phyloP scores from a whole-genome alignment of 2,888 invertebrate genomes.

The Schrankia costaestrigalis region DNA sequence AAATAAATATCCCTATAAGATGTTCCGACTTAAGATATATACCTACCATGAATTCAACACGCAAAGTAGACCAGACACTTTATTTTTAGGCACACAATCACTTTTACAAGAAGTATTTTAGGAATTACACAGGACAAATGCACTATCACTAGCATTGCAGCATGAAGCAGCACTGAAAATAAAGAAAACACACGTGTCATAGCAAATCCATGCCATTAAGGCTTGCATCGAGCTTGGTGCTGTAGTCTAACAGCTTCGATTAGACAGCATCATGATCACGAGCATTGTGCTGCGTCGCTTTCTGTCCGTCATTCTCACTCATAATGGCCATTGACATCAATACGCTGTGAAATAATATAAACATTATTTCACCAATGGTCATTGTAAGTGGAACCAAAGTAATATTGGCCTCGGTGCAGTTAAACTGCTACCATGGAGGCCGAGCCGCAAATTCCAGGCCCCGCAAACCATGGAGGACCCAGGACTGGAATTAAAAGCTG shows the following conservation, averaged over 20 bases:
- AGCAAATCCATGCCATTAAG: conserved; percentile 46
- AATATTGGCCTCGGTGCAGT: conserved; percentile 75
- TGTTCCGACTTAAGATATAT: no score
- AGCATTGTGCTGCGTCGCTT: conserved; percentile 55
- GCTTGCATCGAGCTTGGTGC: conserved; percentile 60
- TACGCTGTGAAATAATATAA: conserved; percentile 38
- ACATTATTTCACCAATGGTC: conserved; percentile 53
- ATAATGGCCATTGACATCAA: conserved; percentile 44
- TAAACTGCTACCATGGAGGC: conserved; percentile 84
- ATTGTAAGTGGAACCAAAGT: conserved; percentile 42
- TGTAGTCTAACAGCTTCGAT: conserved; percentile 58
- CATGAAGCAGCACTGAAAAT: conserved; percentile 57
- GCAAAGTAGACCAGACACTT: conserved; percentile 11
- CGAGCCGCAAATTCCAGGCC: conserved; percentile 85
- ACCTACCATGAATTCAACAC: conserved; percentile 9
- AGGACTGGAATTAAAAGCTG: conserved; percentile 80
- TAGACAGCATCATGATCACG: conserved; percentile 46
- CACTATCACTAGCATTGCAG: conserved; percentile 59
- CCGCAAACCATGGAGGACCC: conserved; percentile 81
- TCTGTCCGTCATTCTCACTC: conserved; percentile 32
- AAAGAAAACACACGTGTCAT: conserved; percentile 39
- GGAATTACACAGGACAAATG: conserved; percentile 27
- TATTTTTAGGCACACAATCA: conserved; percentile 15
- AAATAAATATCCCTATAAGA: conserved; percentile 14
- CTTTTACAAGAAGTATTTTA: conserved; percentile 12